phyloP scores from a whole-genome alignment of 2,113 vertebrate genomes.

The Pipa parva region DNA sequence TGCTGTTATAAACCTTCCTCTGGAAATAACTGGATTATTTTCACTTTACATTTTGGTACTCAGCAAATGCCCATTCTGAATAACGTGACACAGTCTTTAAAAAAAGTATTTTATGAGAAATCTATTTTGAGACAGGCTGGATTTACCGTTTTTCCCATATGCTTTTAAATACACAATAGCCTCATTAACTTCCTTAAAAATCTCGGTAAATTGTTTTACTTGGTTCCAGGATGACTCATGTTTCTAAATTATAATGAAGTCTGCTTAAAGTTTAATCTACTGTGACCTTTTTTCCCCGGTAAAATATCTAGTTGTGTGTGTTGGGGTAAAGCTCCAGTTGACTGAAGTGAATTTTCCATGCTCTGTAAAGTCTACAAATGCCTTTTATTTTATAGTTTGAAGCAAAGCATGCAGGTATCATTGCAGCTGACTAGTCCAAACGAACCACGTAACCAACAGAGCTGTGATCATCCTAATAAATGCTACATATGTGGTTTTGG shows the following conservation, averaged over 20 bases:
- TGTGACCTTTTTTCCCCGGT: constrained; percentile 23
- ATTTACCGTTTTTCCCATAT: neutral
- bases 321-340: constrained; percentile 13
- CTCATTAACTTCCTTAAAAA: constrained; percentile 8
- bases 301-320: constrained; percentile 8
- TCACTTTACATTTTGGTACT: too few species aligned
- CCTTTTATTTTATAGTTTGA: constrained; percentile 2
- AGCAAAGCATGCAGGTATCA: constrained; percentile 2
- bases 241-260: constrained; percentile 26
- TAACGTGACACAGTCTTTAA: too few species aligned
- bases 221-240: constrained; percentile 38
- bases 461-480: too few species aligned
- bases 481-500: too few species aligned
- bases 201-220: constrained; percentile 12
- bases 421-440: too few species aligned
- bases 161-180: constrained; percentile 2
- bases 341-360: constrained; percentile 26
- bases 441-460: too few species aligned
- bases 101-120: neutral
- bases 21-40: too few species aligned
- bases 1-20: too few species aligned
- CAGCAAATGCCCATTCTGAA: neutral
- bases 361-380: constrained; percentile 28
- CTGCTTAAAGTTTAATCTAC: constrained; percentile 31
- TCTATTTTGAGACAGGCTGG: neutral